A percentile compares a stretch with the other conserved stretches of the same genome.
phyloP scores from a whole-genome alignment of 2,888 invertebrate species.

The Tenthredo scrophulariae region DNA sequence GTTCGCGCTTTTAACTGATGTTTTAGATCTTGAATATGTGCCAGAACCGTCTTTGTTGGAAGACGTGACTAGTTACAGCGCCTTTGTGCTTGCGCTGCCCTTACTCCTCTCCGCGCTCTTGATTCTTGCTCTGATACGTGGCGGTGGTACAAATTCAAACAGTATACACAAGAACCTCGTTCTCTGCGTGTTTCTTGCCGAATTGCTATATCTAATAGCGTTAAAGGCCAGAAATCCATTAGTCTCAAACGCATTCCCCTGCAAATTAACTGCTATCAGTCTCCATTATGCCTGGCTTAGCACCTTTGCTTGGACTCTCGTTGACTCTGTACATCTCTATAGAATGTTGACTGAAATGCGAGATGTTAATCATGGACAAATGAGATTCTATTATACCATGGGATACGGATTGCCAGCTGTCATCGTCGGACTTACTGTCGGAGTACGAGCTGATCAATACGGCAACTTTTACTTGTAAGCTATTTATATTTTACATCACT shows the following conservation, averaged over 20 bases:
- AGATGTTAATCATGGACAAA: conserved; percentile 96
- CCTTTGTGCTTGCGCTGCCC: conserved; percentile 91
- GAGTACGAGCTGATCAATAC: conserved; percentile 96
- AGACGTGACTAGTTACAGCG: conserved; percentile 93
- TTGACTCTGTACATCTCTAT: conserved; percentile 95
- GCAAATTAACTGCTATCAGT: conserved; percentile 93
- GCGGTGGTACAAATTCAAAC: conserved; percentile 94
- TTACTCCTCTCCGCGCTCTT: conserved; percentile 89
- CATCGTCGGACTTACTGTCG: conserved; percentile 93
- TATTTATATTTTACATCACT: neutral
- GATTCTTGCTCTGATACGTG: conserved; percentile 90
- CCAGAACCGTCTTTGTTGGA: conserved; percentile 93
- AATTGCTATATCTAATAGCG: conserved; percentile 92
- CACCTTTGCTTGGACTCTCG: conserved; percentile 94
- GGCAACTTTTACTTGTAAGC: conserved; percentile 96
- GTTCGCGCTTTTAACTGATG: conserved; percentile 94
- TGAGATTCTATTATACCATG: conserved; percentile 94
- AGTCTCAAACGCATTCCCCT: conserved; percentile 91
- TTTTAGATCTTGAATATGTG: conserved; percentile 93
- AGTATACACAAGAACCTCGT: conserved; percentile 96
- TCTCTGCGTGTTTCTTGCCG: conserved; percentile 92
- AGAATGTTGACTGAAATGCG: conserved; percentile 96
- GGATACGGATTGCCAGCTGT: conserved; percentile 96
- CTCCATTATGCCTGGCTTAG: conserved; percentile 96
- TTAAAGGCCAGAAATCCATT: conserved; percentile 90